phyloP scores from a whole-genome alignment of 2,797 vertebrate genomes.

The Bovichtus diacanthus region DNA sequence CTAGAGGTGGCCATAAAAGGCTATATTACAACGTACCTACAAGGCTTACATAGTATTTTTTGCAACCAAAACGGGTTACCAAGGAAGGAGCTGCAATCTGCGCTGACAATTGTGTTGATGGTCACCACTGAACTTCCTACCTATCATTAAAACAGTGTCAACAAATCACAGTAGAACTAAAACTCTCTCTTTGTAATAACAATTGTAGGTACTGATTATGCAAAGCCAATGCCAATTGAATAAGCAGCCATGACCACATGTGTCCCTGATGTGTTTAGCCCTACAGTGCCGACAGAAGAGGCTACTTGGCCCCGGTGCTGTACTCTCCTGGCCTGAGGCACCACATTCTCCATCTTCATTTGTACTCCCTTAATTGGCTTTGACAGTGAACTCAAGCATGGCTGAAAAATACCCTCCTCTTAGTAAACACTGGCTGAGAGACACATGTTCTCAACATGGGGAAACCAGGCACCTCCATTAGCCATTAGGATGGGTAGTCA shows the following conservation, averaged over 20 bases:
- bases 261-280: conserved; percentile 46
- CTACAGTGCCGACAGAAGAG: conserved; percentile 40
- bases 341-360: conserved; percentile 80
- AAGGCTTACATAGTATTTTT: conserved; percentile 12
- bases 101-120: not conserved
- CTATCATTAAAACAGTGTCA: not conserved
- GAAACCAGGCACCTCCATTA: conserved; percentile 64
- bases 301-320: conserved; percentile 65
- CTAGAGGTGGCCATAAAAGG: conserved; percentile 51
- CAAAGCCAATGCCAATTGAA: conserved; percentile 29
- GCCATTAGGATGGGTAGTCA: conserved; percentile 42
- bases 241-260: conserved; percentile 44
- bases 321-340: conserved; percentile 69
- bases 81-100: not conserved
- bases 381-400: conserved; percentile 78
- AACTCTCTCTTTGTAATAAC: conserved; percentile 11
- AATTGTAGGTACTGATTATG: conserved; percentile 25
- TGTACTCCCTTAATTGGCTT: conserved; percentile 79
- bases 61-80: not conserved
- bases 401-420: conserved; percentile 71
- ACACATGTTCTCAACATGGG: conserved; percentile 67
- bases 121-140: not conserved
- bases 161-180: not conserved
- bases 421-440: conserved; percentile 75
- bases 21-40: conserved; percentile 27